Evolutionary conservation across 2,888 invertebrate genomes (phyloP).

Genomic region (Cryptosula pallasiana): DNA sequence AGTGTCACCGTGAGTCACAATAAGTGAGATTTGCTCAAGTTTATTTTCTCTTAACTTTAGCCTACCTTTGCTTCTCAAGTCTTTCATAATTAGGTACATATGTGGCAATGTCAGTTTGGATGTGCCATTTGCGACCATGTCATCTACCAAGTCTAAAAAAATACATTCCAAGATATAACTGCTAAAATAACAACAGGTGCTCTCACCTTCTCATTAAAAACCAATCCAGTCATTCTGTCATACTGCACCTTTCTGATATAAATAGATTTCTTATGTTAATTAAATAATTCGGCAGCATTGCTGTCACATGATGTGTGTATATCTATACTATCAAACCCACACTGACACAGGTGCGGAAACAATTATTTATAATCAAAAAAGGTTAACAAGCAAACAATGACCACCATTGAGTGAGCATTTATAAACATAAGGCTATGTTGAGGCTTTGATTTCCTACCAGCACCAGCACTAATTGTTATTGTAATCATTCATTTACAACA

Average conservation of each 20-base stretch:
- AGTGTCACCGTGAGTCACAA: too few relatives aligned
- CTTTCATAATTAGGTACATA: too few relatives aligned
- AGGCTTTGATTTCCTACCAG: background rate
- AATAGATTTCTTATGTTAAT: conserved; percentile 9
- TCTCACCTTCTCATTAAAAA: background rate
- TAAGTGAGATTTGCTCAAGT: too few relatives aligned
- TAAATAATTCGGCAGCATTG: background rate
- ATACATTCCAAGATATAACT: too few relatives aligned
- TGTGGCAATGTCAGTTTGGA: too few relatives aligned
- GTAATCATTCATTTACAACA: too few relatives aligned
- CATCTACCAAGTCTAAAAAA: too few relatives aligned
- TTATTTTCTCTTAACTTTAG: too few relatives aligned
- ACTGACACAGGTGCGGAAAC: background rate
- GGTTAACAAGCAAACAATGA: background rate
- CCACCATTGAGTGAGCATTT: background rate
- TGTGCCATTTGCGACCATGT: too few relatives aligned
- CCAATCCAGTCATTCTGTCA: background rate
- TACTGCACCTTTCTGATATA: background rate
- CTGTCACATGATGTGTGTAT: background rate
- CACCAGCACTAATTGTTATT: too few relatives aligned
- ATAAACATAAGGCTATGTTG: background rate
- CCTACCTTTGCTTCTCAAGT: too few relatives aligned
- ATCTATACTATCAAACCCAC: background rate
- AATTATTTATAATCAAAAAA: conserved; percentile 20
- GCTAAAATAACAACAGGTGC: too few relatives aligned